phyloP scores from a whole-genome alignment of 2,888 invertebrate species.

The Unio pictorum region DNA sequence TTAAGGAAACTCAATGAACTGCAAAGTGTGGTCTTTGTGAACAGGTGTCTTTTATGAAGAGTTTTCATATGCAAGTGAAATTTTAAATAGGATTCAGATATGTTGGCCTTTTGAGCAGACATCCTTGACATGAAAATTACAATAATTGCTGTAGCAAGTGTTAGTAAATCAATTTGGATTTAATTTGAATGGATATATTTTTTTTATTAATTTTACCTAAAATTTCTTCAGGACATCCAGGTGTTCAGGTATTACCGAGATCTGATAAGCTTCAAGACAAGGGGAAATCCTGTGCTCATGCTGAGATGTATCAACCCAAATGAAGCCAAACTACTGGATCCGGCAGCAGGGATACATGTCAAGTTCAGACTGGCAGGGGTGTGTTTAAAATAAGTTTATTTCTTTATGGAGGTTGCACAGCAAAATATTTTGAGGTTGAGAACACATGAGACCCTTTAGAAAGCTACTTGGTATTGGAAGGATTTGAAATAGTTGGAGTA shows the following conservation, averaged over 20 bases:
- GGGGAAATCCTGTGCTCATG: constrained; percentile 69
- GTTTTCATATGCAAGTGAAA: too few species aligned
- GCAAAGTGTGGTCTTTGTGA: too few species aligned
- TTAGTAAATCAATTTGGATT: background rate
- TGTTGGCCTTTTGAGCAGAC: too few species aligned
- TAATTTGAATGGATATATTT: background rate
- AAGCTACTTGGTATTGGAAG: too few species aligned
- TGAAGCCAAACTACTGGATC: constrained; percentile 69
- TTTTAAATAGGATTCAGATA: too few species aligned
- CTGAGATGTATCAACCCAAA: constrained; percentile 70
- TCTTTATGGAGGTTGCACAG: too few species aligned
- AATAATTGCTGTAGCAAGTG: background rate
- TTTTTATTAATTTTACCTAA: background rate
- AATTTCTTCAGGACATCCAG: constrained; percentile 66
- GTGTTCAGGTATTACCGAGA: constrained; percentile 71
- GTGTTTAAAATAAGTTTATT: constrained; percentile 18
- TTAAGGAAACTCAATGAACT: too few species aligned
- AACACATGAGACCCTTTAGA: too few species aligned
- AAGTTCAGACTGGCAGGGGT: constrained; percentile 71
- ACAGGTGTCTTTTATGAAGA: too few species aligned
- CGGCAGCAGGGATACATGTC: constrained; percentile 69
- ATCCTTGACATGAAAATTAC: background rate
- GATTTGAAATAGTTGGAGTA: too few species aligned
- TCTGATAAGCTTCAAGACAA: constrained; percentile 68
- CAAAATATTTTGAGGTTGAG: too few species aligned